Evolutionary conservation across 2,888 invertebrate species (phyloP), one percentile per base, ranked within the genome.

Genomic region (Drosophila stalkeri): DNA sequence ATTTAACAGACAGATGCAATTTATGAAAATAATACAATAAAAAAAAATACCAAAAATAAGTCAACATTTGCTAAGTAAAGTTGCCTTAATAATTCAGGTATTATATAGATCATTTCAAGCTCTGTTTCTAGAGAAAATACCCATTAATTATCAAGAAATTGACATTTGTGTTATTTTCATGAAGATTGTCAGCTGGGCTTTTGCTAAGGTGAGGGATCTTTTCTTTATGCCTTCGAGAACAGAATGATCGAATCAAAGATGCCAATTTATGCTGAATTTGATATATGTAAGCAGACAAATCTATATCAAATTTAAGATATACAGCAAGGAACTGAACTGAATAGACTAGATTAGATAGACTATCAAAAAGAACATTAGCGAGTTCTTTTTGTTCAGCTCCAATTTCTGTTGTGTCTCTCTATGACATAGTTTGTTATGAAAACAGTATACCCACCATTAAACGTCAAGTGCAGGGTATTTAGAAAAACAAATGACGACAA

Each of bases 401-500:
- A 16, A 8, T 14, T 8, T 11, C 16, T 3, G 16, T 16, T 3
- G 7, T 7, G 20, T 3, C 8, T 23, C 14, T 14, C 9, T 18
- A 9, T 18, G 23, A 2, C 20, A 7, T 1, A 20, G 2, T 12
- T 6, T 1, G 6, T 3, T 7, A 27, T 16, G 9, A 2, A n/a
- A 31, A n/a, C 49, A 18, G 7, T 6, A 51, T 51, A 33, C 33
- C 33, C 33, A 7, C 0, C 33, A 18, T 0, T 2, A 12, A 7
- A 3, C 1, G 3, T 3, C 1, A 4, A n/a, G n/a, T 20, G 9
- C 16, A 44, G 44, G 57, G 57, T 33, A 63, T 18, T 20, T 6
- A 46, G 27, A n/a, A 39, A 41, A 64, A 44, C 59, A 71, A 65
- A 47, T 43, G 35, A 37, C 61, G 59, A 31, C 23, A 59, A 52